Base-by-base conservation (phyloP, 2,113 vertebrate genomes). In the Dendrocopos noguchii region DNA sequence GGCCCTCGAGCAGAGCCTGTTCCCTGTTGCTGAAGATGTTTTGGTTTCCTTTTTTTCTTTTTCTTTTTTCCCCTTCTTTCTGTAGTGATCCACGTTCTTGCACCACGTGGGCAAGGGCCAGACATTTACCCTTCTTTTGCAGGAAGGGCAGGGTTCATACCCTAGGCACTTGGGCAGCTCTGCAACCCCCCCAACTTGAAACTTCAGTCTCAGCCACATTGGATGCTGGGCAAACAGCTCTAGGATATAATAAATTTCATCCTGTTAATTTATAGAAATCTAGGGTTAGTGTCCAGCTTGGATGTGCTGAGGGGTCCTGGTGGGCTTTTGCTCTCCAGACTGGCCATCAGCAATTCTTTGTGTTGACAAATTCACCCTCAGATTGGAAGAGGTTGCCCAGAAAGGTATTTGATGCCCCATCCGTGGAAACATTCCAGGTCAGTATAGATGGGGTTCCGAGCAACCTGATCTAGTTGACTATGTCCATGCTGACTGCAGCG, bases 1-100 rank as follows among this genome's bases (percentile, higher is more conserved):
- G 73, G 68, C 47, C 77, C 79, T 80, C 0, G 1, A 87, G 80
- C 61, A 60, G 85, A 34, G 68, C 31, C 63, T 8, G 13, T 64
- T 86, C 73, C 2, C 0, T 1, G 9, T 2, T 33, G n/a, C 75
- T 77, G 76, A 39, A 50, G 33, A 29, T 7, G 5, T 10, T 8
- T 13, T 36, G 21, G 21, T 50, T 14, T 6, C 0, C 63, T 70
- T 80, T 77, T 77, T 72, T 16, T 6, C 0, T 66, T 70, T 80
- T 77, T 72, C 39, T 39, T 39, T 36, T 36, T 36, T 36, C 36
- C 39, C 39, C 39, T 16, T 6, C 0, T 66, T 70, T 80, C 74
- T 72, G 20, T 33, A 17, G 4, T 0, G 6, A 20, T 57, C 19
- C 3, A 0, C 0, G 1, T 42, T 56, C 4, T n/a, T 47, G 20